phyloP scores from a whole-genome alignment of 2,113 vertebrate genomes.

The Pterocles gutturalis region DNA sequence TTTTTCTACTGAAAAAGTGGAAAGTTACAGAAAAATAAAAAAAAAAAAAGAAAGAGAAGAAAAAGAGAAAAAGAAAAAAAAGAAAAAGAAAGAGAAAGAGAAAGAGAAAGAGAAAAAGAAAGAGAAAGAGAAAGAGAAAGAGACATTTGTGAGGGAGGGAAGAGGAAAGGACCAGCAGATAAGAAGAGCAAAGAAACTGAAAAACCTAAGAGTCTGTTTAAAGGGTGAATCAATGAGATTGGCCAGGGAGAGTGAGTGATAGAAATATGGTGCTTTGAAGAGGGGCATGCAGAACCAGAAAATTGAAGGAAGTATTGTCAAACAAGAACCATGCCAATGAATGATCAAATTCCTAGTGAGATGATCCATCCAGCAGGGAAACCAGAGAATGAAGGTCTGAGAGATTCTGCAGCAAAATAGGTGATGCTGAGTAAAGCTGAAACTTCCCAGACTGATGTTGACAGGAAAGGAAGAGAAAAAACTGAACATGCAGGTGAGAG shows the following conservation, averaged over 20 bases:
- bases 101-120: too few relatives aligned
- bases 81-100: not conserved
- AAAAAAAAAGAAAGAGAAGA: not conserved
- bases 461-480: not conserved
- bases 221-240: not conserved
- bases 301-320: not conserved
- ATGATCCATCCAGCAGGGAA: not conserved
- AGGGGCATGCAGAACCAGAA: not conserved
- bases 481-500: not conserved
- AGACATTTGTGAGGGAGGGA: not conserved
- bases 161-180: not conserved
- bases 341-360: not conserved
- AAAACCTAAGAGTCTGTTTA: rapidly evolving
- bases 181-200: not conserved
- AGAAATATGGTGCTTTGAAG: not conserved
- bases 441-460: not conserved
- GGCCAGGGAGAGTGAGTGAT: not conserved
- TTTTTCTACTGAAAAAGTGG: not conserved
- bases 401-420: not conserved
- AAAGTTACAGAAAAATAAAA: not conserved
- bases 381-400: not conserved
- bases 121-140: not conserved
- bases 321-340: not conserved
- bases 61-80: not conserved
- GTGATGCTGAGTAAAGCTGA: not conserved